Evolutionary conservation across 2,888 invertebrate species (phyloP), one percentile per base, ranked within the genome.

Genomic region (Arrhopalites spinosus): DNA sequence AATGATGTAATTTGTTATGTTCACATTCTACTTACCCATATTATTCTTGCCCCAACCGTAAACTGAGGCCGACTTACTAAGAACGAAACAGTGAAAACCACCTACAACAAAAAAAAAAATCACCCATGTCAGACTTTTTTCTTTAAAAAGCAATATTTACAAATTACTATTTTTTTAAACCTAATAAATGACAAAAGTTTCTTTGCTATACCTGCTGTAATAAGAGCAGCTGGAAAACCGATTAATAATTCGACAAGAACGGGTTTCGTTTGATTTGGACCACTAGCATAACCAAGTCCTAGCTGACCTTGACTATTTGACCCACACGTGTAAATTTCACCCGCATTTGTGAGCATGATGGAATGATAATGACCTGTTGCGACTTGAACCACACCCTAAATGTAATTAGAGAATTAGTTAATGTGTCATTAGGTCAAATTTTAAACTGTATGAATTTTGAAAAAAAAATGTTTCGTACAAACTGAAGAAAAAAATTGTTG

Each of bases 21-120:
- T n/a, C n/a, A n/a, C n/a, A n/a, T n/a, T n/a, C n/a, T n/a, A n/a
- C n/a, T n/a, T n/a, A n/a, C 95, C 95, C 83, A 89, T 90, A 59
- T 88, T 88, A 85, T 95, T 95, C 86, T 91, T 93, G 72, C 95
- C 95, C 93, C 94, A 95, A 29, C 93, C 93, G 86, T 91, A 95
- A 0, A 95, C 92, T 53, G 93, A 92, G 78, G 94, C 93, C 77
- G 90, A 90, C 84, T 89, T 89, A 82, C 70, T 84, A 25, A 84
- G 66, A 0, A 80, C 81, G 71, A 84, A 83, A 64, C 80, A 80
- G 77, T 81, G 81, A 77, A 80, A 82, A 30, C 80, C 81, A 56
- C 81, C 74, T 79, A 56, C 13, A 71, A 77, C n/a, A 73, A 75
- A 47, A 20, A 36, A 68, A 29, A 45, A 72, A 20, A 15, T 27